Base-by-base conservation (phyloP, 2,113 vertebrate genomes). In the Coregonus clupeaformis region DNA sequence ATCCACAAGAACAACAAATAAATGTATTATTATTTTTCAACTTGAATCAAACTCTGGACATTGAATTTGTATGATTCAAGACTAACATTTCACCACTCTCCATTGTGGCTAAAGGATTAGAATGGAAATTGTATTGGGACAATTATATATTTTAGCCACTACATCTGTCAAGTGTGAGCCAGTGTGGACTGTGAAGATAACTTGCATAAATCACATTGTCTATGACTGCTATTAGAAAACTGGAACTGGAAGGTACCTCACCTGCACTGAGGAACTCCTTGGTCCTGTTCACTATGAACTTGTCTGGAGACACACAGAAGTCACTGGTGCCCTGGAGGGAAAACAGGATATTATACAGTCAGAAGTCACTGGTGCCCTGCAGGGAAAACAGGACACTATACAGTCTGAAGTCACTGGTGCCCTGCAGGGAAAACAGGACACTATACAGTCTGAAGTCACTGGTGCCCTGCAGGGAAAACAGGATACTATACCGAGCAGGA, bases 251-350 rank as follows among this genome's bases (percentile, higher is more conserved):
- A 42, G 36, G 36, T 42, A 42, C 36, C 9, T 60, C n/a, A 96
- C 98, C 97, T 78, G 92, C 77, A 1, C 81, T 94, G 85, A 98
- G 72, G 11, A 92, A 91, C 45, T 90, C 88, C 45, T 93, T 94
- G 0, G 96, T 98, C 83, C 92, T 84, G 87, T 98, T 99, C 60
- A 96, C 84, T 77, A 99, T 94, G 85, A 95, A 97, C 85, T 95
- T 92, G 85, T 98, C 95, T 0, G 98, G 97, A 75, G 96, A 94
- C 47, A 95, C 92, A 0, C 98, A 99, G 88, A 99, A 98, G 86
- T 99, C 98, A 6, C 97, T n/a, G 5, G n/a, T 5, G n/a, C 20
- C n/a, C 20, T 62, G 59, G 0, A 25, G 9, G 59, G 3, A 24
- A 22, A 62, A 55, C 52, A 20, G 1, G 13, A 55, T 5, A 55